Evolutionary conservation across 2,113 vertebrate genomes (phyloP).

Genomic region (Passer montanus): DNA sequence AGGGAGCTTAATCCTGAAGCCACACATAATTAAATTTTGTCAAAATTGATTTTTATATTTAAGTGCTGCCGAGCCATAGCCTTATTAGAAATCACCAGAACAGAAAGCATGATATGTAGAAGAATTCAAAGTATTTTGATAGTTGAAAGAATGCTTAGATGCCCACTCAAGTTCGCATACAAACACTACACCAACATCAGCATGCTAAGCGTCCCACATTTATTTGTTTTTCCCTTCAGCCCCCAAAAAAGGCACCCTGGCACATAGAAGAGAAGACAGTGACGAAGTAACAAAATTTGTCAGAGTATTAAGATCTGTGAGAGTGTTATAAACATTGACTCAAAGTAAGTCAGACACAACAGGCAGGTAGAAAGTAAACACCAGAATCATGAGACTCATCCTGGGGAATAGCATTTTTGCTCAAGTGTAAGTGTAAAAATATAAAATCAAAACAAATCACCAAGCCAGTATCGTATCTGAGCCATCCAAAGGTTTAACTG

Average conservation of each 20-base stretch:
- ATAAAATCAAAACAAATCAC: neutral
- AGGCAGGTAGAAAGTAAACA: neutral
- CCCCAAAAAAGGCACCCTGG: neutral
- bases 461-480: neutral
- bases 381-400: neutral
- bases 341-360: neutral
- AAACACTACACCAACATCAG: neutral
- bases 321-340: neutral
- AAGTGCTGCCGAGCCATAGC: neutral
- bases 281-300: neutral
- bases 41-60: neutral
- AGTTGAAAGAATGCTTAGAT: neutral
- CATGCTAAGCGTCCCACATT: neutral
- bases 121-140: neutral
- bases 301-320: neutral
- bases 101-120: neutral
- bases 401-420: neutral
- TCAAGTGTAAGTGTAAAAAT: neutral
- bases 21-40: neutral
- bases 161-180: neutral
- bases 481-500: neutral
- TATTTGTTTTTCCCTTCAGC: neutral
- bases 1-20: neutral
- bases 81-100: neutral
- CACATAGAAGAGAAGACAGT: neutral